phyloP scores from a whole-genome alignment of 2,888 invertebrate species.

The Teleogryllus oceanicus region DNA sequence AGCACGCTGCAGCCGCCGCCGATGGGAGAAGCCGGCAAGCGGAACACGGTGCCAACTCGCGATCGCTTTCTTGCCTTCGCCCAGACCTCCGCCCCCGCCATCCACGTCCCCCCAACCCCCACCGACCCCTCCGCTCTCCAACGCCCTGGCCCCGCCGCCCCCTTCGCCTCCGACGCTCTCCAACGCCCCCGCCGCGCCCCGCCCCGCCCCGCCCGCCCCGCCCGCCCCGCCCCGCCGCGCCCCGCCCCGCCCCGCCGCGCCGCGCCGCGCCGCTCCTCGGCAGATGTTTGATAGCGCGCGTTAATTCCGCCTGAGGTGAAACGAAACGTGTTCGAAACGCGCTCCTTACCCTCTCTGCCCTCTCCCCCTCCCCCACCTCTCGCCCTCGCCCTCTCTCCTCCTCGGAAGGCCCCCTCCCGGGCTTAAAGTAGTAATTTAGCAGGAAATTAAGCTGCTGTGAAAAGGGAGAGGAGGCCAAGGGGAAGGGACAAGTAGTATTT shows the following conservation, averaged over 20 bases:
- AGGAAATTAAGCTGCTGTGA: conserved; percentile 38
- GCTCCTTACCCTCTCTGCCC: conserved; percentile 37
- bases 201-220: neutral
- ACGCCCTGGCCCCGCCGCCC: neutral
- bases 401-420: neutral
- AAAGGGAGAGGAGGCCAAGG: neutral
- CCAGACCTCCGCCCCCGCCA: no score
- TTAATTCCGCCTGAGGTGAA: conserved; percentile 6
- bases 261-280: neutral
- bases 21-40: no score
- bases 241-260: neutral
- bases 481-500: conserved; percentile 18
- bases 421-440: conserved; percentile 40
- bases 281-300: conserved; percentile 18
- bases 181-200: neutral
- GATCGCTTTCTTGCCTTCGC: no score
- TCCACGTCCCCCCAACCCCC: no score
- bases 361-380: conserved; percentile 36
- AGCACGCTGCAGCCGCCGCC: no score
- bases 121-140: no score
- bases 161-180: neutral
- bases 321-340: conserved; percentile 18
- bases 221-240: neutral
- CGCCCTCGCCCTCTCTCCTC: conserved; percentile 37
- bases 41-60: no score